Evolutionary conservation across 2,888 invertebrate species (phyloP).

Genomic region (Dascillus cervinus): DNA sequence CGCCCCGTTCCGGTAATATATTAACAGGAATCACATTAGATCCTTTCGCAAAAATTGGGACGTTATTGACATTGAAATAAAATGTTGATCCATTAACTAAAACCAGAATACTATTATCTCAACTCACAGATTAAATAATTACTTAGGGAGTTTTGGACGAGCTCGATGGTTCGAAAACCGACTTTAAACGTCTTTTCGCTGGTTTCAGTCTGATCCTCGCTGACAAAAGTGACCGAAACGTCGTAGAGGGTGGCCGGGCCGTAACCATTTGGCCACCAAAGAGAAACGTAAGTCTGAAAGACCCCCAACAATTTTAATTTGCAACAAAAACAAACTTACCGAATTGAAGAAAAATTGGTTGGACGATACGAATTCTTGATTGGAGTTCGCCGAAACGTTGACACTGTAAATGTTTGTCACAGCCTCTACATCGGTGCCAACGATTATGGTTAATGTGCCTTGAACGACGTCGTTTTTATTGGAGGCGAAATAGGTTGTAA

Average conservation of each 20-base stretch:
- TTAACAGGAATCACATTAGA: constrained; percentile 89
- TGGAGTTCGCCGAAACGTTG: constrained; percentile 14
- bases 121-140: constrained; percentile 4
- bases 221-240: constrained; percentile 48
- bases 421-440: constrained; percentile 18
- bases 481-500: constrained; percentile 39
- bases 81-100: constrained; percentile 60
- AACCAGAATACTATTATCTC: no score
- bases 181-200: constrained; percentile 53
- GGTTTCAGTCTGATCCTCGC: constrained; percentile 33
- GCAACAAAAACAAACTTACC: no score
- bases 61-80: constrained; percentile 73
- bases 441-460: constrained; percentile 20
- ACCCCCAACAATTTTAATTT: no score
- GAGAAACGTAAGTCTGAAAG: no score
- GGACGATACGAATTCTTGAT: constrained; percentile 39
- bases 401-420: constrained; percentile 16
- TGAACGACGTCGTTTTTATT: constrained; percentile 16
- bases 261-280: constrained; percentile 98
- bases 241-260: constrained; percentile 73
- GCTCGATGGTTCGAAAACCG: constrained; percentile 80
- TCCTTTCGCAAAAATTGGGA: constrained; percentile 90
- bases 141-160: constrained; percentile 64
- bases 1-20: constrained; percentile 70
- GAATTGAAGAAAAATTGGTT: no score